A percentile compares a stretch with the other conserved stretches of the same genome.
phyloP scores from a whole-genome alignment of 2,888 invertebrate species.

The Alentia gelatinosa region DNA sequence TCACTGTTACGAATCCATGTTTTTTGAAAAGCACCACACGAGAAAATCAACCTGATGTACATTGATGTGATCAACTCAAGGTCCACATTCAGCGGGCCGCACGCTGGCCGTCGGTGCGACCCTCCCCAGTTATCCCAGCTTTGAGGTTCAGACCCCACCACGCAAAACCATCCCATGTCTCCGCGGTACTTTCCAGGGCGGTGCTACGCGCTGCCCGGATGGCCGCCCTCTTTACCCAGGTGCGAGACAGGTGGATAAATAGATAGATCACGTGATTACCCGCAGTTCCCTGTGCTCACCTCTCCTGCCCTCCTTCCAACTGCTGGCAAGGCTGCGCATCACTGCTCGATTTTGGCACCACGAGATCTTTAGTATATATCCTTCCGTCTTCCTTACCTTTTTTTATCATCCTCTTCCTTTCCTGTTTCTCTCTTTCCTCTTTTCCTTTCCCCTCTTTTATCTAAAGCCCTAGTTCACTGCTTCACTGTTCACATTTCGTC shows the following conservation, averaged over 20 bases:
- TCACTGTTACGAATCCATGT: too few relatives aligned
- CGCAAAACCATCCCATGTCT: not conserved
- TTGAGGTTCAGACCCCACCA: too few relatives aligned
- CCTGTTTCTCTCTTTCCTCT: not conserved
- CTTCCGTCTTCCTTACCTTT: not conserved
- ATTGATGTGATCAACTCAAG: too few relatives aligned
- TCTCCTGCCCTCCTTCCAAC: not conserved
- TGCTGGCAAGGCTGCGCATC: not conserved
- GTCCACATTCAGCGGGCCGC: too few relatives aligned
- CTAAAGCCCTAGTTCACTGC: not conserved
- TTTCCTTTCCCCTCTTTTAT: not conserved
- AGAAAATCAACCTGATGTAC: too few relatives aligned
- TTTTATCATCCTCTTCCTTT: not conserved
- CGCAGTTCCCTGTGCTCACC: not conserved
- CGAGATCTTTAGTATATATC: not conserved
- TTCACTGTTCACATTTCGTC: not conserved
- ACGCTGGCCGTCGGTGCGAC: too few relatives aligned
- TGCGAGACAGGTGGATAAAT: constrained; percentile 35
- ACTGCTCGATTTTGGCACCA: not conserved
- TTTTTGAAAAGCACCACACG: too few relatives aligned
- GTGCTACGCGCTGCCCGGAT: not conserved
- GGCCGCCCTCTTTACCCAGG: not conserved
- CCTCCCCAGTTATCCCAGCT: too few relatives aligned
- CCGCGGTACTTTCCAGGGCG: not conserved
- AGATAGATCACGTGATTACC: constrained; percentile 39